Percentiles rank a stretch among this genome's conserved stretches.
Evolutionary conservation across 2,113 vertebrate species (phyloP).

Genomic region (Physeter macrocephalus): DNA sequence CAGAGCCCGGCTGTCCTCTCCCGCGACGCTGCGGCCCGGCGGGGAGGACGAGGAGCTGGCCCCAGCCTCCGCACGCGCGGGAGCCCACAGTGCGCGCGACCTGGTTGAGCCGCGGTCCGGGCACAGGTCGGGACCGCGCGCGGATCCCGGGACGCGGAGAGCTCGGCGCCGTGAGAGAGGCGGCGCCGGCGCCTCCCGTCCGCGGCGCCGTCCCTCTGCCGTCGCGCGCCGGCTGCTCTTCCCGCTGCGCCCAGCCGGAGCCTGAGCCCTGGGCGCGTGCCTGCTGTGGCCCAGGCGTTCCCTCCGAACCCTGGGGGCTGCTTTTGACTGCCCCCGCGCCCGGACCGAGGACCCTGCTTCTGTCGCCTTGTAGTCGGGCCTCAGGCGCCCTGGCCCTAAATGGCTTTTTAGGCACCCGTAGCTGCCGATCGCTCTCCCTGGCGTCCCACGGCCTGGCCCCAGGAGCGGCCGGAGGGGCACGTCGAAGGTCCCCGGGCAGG

Average conservation of each 20-base stretch:
- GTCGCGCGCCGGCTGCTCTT: background rate
- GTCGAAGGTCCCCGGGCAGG: background rate
- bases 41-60: background rate
- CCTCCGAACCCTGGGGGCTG: background rate
- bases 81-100: no score
- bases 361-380: no score
- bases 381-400: background rate
- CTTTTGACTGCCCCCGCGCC: fast-evolving
- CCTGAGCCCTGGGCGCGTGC: fast-evolving
- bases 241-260: background rate
- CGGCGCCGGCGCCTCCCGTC: background rate
- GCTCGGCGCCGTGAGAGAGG: background rate
- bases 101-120: fast-evolving
- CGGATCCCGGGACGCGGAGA: background rate
- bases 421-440: background rate
- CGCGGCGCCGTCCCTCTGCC: fast-evolving
- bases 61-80: background rate
- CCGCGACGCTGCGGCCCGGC: fast-evolving
- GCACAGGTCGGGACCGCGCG: background rate
- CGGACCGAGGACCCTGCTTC: background rate
- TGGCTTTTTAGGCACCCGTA: background rate
- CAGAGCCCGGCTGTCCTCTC: fast-evolving
- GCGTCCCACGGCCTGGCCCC: background rate
- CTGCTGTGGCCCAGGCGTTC: background rate
- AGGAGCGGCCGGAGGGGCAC: fast-evolving